Base-by-base conservation (phyloP, 2,797 vertebrate species). In the Danio aesculapii region DNA sequence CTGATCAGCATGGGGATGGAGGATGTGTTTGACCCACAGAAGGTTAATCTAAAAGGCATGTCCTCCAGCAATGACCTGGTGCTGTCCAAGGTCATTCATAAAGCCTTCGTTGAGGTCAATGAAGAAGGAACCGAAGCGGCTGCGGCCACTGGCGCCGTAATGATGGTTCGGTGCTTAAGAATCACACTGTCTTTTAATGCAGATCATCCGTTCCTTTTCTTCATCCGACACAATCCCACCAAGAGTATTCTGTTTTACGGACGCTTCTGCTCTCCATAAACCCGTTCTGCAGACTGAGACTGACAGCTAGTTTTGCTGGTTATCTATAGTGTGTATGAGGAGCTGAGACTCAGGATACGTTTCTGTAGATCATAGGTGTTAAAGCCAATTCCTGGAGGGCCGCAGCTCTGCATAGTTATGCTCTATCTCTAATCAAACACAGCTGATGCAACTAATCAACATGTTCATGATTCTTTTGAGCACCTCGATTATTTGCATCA, bases 171-270 rank as follows among this genome's bases (percentile, higher is more conserved):
- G 7, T 70, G 67, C 13, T 0, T 1, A 0, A 9, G 0, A 0
- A 2, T 8, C 14, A 3, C 30, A 2, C 13, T 0, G 6, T 0
- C 7, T 8, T 83, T 83, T 12, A 74, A 9, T 0, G 81, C 81
- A 5, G 81, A 83, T 6, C 81, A 83, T 30, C 76, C 81, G 3
- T 83, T 83, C 69, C 59, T 83, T n/a, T 83, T 83, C 76, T 79
- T 83, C 70, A 83, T 83, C 68, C 59, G 61, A 71, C 81, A 82
- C 67, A 82, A 82, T 62, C 58, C 81, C 75, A 82, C 74, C 13
- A 70, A 70, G 41, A 77, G 19, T 47, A 41, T 82, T 64, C 52
- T 82, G 47, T 82, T 82, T 50, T 58, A 71, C 0, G 81, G 81
- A 52, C 74, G 81, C 57, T 77, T 71, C 74, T 81, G 72, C 16